Base-by-base conservation (phyloP, 2,888 invertebrate species). In the Eilema griseolum region DNA sequence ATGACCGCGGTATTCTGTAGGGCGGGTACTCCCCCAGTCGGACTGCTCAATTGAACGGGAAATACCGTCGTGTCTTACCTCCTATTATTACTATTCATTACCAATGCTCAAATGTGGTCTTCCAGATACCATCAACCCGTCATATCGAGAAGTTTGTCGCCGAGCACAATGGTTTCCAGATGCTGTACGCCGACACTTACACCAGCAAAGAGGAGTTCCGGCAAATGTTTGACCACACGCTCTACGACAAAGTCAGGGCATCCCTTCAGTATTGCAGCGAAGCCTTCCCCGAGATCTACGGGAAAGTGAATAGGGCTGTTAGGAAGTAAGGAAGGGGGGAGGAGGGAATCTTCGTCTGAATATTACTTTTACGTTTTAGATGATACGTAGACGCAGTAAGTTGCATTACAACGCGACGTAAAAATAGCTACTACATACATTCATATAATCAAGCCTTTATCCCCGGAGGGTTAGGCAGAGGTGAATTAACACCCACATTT, bases 101-200 rank as follows among this genome's bases (percentile, higher is more conserved):
- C 33, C 12, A 37, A 37, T 12, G 5, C 33, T 5, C 59, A 59
- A 59, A 8, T 59, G 0, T 26, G 14, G 46, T 3, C 20, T 4
- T 23, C 61, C 78, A 86, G 89, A 91, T 89, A 31, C 90, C 96
- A 28, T 97, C 97, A 16, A 97, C 97, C 0, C 95, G 97, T 66
- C 92, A 93, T 57, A 92, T 98, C 12, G 98, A 98, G 87, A 94
- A 94, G 75, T 97, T 97, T 90, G 97, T 98, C n/a, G 90, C 95
- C 16, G 90, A 96, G 62, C 96, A 96, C 74, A 91, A 96, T 31
- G 98, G 97, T 14, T 98, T 97, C 90, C 98, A 98, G 92, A 98
- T 98, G 98, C 91, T 98, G 52, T 98, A 98, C 88, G 98, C 98
- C 0, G 98, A 98, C 86, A 97, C 97, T 0, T 98, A 97, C 90